Base-by-base conservation (phyloP, 2,113 vertebrate genomes). In the Haplochromis vanheusdeni region DNA sequence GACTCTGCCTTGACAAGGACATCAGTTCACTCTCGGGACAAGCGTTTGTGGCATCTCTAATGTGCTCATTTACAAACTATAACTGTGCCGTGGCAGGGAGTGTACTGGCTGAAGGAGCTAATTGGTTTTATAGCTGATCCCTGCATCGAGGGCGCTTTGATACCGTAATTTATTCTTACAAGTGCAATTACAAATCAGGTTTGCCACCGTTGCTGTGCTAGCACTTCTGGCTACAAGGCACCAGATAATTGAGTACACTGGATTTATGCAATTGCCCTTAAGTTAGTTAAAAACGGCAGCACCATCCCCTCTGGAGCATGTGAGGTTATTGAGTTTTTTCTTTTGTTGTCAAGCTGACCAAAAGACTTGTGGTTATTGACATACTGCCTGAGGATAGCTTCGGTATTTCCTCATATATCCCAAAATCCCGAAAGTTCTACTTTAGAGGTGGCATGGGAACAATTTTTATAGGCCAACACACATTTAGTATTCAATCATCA, bases 101-200 rank as follows among this genome's bases (percentile, higher is more conserved):
- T 62, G 52, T 60, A 45, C 70, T 21, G 68, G 31, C 65, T 81
- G 55, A 86, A 87, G 87, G 82, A 89, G 80, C 54, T 92, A 89
- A 92, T 87, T 89, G 54, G 83, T 47, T 85, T 23, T 33, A 45
- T 28, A 45, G 68, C 47, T 35, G 86, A 60, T 49, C 58, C 83
- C 19, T 86, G 37, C 73, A 31, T 85, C 40, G 55, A n/a, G 31
- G 90, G 58, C 70, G 42, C 31, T 56, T 51, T 82, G 87, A 82
- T 91, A 60, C 56, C 5, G 5, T 60, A 89, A 93, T 92, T 89
- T 91, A 93, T 91, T 94, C 82, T 89, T 70, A 88, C 88, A 87
- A 86, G 87, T 89, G 82, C 81, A 88, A 56, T 89, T 85, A 49
- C 87, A 87, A 89, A 84, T 80, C 60, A 89, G 86, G 86, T 86